Conservation (phyloP, 2,113 vertebrate genomes). For the Odocoileus hemionus region DNA sequence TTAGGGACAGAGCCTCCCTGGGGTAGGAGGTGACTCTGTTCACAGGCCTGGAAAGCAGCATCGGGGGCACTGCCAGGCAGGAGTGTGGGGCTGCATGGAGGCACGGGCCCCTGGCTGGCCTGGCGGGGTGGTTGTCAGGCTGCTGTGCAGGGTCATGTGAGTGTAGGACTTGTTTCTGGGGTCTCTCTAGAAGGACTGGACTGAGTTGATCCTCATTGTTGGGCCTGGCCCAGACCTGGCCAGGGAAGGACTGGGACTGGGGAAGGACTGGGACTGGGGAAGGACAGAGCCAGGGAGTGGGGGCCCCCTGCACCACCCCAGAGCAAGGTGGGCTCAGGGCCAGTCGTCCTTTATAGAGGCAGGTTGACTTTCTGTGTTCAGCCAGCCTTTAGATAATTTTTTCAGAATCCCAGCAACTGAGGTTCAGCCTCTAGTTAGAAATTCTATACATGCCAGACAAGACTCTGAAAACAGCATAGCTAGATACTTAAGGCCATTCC, state of each 20-base stretch:
- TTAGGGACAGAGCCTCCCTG: neutral
- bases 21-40: neutral
- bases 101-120: accelerated
- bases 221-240: neutral
- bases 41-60: neutral
- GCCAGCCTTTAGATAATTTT: accelerated
- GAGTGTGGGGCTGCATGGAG: accelerated
- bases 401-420: no score
- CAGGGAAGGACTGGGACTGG: neutral
- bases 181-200: neutral
- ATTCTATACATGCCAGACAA: neutral
- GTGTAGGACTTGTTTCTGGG: neutral
- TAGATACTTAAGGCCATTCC: neutral
- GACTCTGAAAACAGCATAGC: neutral
- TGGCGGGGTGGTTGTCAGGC: accelerated
- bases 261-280: no score
- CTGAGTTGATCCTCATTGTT: neutral
- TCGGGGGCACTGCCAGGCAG: accelerated
- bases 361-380: neutral
- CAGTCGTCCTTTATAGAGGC: neutral
- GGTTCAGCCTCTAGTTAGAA: neutral
- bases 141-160: no score
- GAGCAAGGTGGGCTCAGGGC: accelerated
- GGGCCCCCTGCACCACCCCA: neutral
- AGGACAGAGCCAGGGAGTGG: neutral